Evolutionary conservation across 2,888 invertebrate genomes (phyloP).

Genomic region (Cataglyphis rosenhaueri): DNA sequence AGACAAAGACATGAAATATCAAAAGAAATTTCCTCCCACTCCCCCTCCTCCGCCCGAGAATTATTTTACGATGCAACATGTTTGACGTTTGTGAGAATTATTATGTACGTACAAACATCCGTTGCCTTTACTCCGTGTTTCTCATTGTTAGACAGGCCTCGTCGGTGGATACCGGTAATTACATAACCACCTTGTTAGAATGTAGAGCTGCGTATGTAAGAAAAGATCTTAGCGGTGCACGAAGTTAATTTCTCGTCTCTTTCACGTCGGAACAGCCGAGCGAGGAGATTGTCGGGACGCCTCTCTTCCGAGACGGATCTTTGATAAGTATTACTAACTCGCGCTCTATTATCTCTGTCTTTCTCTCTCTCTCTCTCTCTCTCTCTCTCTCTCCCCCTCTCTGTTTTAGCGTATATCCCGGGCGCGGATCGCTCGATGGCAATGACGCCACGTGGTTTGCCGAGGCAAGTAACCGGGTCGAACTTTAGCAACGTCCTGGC

Average conservation of each 20-base stretch:
- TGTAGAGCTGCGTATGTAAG: conserved; percentile 43
- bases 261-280: conserved; percentile 34
- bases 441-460: conserved; percentile 17
- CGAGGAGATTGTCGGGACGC: conserved; percentile 39
- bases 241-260: conserved; percentile 57
- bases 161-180: conserved; percentile 47
- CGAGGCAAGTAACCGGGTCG: conserved; percentile 59
- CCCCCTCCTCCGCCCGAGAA: background rate
- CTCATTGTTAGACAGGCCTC: conserved; percentile 45
- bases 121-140: conserved; percentile 22
- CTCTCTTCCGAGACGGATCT: conserved; percentile 55
- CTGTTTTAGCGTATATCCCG: conserved; percentile 15
- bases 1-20: background rate
- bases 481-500: conserved; percentile 62
- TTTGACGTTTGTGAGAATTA: conserved; percentile 8
- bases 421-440: conserved; percentile 24
- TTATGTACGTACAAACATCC: background rate
- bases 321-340: conserved; percentile 52
- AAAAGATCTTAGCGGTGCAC: conserved; percentile 45
- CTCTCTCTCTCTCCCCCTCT: background rate
- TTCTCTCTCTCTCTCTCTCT: background rate
- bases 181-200: conserved; percentile 50
- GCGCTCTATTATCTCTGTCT: conserved; percentile 41
- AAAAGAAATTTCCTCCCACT: background rate
- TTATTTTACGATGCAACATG: conserved; percentile 1